These are phyloP conservation scores for Episyrphus balteatus DNA, from an alignment of 1,140 invertebrate species.

Conservation along the genomic window DNA sequence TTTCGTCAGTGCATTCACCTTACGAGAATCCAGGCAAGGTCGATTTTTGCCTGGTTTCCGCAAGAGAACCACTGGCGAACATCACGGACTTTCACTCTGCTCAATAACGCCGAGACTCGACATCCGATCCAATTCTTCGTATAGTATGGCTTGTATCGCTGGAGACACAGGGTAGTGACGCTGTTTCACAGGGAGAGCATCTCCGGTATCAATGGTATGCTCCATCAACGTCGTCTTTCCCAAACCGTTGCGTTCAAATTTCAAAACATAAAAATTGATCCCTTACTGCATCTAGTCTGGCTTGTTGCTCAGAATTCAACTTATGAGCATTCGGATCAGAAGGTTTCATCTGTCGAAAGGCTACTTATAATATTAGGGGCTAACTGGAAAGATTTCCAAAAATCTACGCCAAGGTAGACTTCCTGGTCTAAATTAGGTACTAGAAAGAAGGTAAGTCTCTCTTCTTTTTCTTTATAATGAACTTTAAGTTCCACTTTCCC, in stretches of 20 bases:
- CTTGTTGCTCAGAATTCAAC: no score
- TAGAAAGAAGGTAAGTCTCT: no score
- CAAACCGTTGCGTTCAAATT: background rate
- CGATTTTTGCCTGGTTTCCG: constrained; percentile 13
- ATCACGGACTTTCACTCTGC: background rate
- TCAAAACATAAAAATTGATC: no score
- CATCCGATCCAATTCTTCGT: constrained; percentile 2
- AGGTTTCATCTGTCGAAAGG: no score
- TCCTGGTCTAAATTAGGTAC: no score
- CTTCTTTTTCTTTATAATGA: no score
- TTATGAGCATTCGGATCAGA: no score
- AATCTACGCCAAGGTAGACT: no score
- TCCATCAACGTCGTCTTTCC: constrained; percentile 8
- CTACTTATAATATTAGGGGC: no score
- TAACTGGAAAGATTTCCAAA: no score
- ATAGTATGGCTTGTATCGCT: background rate
- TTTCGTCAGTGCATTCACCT: constrained; percentile 10
- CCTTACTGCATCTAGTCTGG: no score
- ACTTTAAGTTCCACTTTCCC: no score
- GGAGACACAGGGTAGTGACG: constrained; percentile 15
- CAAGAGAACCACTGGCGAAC: constrained; percentile 7
- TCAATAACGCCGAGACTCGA: constrained; percentile 8
- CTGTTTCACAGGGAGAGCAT: constrained; percentile 18
- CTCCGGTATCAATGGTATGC: constrained; percentile 20
- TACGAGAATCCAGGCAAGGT: constrained; percentile 21